phyloP scores from a whole-genome alignment of 2,797 vertebrate species.

The Babyrousa celebensis region DNA sequence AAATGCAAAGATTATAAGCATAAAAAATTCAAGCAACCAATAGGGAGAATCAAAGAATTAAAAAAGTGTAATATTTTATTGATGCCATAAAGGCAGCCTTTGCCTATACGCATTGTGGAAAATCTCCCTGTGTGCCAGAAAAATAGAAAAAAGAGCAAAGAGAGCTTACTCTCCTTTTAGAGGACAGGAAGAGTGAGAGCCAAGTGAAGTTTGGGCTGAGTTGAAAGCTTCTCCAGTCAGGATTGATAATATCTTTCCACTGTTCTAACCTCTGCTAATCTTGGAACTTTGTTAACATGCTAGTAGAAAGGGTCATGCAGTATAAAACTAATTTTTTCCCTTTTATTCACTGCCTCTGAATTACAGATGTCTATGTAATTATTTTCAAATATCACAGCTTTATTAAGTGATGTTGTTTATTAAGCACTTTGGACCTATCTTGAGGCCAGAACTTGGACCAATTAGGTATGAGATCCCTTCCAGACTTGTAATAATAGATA shows the following conservation, averaged over 20 bases:
- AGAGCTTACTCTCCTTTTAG: not conserved
- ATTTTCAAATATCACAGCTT: conserved; percentile 53
- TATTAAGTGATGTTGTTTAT: conserved; percentile 36
- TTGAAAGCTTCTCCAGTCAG: not conserved
- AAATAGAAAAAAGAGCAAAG: conserved; percentile 38
- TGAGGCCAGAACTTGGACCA: conserved; percentile 10
- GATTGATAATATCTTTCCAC: conserved; percentile 18
- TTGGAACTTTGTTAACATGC: conserved; percentile 56
- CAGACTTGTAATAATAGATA: not conserved
- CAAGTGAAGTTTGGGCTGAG: conserved; percentile 33
- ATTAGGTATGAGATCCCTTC: not conserved
- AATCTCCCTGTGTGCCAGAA: conserved; percentile 22
- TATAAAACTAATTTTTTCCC: conserved; percentile 39
- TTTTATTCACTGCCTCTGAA: conserved; percentile 52
- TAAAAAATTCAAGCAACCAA: conserved; percentile 32
- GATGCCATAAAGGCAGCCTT: not conserved
- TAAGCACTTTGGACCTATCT: not conserved
- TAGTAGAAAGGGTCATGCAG: conserved; percentile 43
- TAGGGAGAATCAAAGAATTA: not conserved
- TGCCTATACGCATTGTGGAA: conserved; percentile 20
- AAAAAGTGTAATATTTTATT: conserved; percentile 20
- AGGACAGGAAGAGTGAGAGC: conserved; percentile 12
- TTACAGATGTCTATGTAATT: conserved; percentile 54
- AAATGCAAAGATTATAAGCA: conserved; percentile 31
- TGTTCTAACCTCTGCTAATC: conserved; percentile 40